Conservation (phyloP, 1,140 invertebrate species). For the Drosophila ficusphila region DNA sequence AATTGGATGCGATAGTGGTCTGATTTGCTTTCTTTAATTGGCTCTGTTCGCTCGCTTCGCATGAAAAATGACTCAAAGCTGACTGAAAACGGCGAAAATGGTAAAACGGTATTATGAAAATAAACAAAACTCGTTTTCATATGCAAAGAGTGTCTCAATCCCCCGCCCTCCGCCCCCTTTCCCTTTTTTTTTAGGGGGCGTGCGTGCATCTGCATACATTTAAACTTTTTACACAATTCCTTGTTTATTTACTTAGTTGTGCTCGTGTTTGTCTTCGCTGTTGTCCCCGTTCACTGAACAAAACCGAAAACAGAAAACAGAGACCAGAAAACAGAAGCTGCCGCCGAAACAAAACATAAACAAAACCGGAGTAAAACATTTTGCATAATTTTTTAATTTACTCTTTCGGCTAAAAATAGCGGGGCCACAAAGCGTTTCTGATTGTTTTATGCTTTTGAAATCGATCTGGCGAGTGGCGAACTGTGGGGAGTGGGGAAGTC, state of each 20-base stretch:
- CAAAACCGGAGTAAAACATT: conserved; percentile 39
- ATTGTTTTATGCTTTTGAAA: conserved; percentile 22
- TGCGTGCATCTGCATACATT: conserved; percentile 73
- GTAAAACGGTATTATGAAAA: conserved; percentile 21
- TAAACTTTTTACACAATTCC: conserved; percentile 56
- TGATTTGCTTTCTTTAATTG: conserved; percentile 52
- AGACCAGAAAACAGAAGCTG: conserved; percentile 18
- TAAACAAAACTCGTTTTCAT: conserved; percentile 72
- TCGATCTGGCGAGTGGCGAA: conserved; percentile 35
- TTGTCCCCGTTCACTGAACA: conserved; percentile 19
- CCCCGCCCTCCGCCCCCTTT: neutral
- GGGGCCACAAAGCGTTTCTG: neutral
- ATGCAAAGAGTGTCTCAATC: conserved; percentile 54
- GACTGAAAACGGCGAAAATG: conserved; percentile 1
- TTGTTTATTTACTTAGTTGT: conserved; percentile 66
- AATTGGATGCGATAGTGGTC: conserved; percentile 53
- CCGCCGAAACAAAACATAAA: conserved; percentile 4
- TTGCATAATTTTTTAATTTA: conserved; percentile 75
- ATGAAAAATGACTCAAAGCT: conserved; percentile 2
- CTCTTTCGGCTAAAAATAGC: conserved; percentile 45
- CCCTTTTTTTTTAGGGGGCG: conserved; percentile 2
- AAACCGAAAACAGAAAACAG: no score
- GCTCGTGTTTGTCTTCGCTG: conserved; percentile 52
- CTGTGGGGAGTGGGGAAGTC: neutral
- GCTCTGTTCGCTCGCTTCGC: conserved; percentile 23